Percentiles rank a stretch among this genome's conserved stretches.
Evolutionary conservation across 2,888 invertebrate genomes (phyloP).

Genomic region (Onchidella celtica): DNA sequence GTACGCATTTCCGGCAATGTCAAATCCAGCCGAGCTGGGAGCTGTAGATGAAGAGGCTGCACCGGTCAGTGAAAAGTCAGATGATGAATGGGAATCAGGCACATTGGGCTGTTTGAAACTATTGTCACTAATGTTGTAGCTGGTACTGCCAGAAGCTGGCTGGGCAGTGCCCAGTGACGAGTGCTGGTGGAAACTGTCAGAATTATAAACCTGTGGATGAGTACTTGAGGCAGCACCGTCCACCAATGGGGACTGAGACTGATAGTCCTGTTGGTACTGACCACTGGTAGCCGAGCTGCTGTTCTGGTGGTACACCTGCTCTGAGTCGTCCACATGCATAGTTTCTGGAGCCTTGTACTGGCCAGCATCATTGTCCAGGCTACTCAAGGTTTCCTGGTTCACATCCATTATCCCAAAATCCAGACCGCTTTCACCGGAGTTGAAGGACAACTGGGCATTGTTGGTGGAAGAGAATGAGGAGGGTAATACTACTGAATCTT

Average conservation of each 20-base stretch:
- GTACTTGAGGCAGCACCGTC: not conserved
- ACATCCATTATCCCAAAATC: constrained; percentile 33
- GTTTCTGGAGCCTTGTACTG: constrained; percentile 38
- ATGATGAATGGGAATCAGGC: not conserved
- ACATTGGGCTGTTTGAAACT: not conserved
- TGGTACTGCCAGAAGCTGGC: not conserved
- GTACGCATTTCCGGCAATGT: not conserved
- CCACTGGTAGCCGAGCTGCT: not conserved
- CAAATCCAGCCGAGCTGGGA: not conserved
- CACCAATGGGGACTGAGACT: not conserved
- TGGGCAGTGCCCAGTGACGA: constrained; percentile 11
- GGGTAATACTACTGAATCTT: constrained; percentile 7
- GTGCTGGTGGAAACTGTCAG: not conserved
- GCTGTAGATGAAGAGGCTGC: not conserved
- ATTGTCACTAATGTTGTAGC: not conserved
- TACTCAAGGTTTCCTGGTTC: not conserved
- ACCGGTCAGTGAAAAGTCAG: not conserved
- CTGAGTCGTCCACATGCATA: constrained; percentile 45
- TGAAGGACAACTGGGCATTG: not conserved
- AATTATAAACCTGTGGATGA: constrained; percentile 5
- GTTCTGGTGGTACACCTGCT: constrained; percentile 2
- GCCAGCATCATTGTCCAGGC: not conserved
- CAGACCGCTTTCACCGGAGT: constrained; percentile 4
- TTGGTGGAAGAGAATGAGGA: constrained; percentile 5
- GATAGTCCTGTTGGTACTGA: not conserved